Conservation (phyloP, 2,888 invertebrate genomes). For the Candidula unifasciata region DNA sequence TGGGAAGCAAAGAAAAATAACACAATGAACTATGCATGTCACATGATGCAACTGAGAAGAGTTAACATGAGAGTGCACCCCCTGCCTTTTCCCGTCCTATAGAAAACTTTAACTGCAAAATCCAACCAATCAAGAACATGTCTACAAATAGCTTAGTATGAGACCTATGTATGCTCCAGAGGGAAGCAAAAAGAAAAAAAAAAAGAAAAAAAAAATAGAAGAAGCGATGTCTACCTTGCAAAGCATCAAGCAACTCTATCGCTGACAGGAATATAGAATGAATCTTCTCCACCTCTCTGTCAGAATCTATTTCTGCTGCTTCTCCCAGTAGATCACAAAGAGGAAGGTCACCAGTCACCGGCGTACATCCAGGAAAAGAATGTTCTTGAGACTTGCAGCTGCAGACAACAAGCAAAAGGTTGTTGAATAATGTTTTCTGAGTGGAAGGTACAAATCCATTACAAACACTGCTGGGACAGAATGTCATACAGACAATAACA, state of each 20-base stretch:
- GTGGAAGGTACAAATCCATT: neutral
- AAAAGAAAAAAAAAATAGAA: neutral
- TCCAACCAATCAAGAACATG: no score
- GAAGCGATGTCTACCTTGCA: constrained; percentile 77
- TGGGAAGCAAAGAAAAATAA: no score
- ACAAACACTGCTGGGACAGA: neutral
- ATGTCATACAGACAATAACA: neutral
- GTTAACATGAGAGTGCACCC: no score
- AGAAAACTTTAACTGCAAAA: no score
- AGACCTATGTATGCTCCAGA: no score
- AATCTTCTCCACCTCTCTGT: constrained; percentile 91
- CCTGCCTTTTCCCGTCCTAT: no score
- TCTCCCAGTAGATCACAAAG: constrained; percentile 81
- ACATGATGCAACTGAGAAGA: no score
- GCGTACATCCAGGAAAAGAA: constrained; percentile 85
- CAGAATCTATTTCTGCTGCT: constrained; percentile 85
- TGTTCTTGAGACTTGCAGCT: constrained; percentile 85
- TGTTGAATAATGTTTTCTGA: neutral
- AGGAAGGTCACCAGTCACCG: constrained; percentile 80
- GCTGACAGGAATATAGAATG: constrained; percentile 89
- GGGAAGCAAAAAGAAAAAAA: no score
- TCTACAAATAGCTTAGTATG: no score
- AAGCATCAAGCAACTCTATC: constrained; percentile 84
- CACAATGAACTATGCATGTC: no score
- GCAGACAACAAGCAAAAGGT: constrained; percentile 53